Evolutionary conservation across 1,140 invertebrate species (phyloP).

Genomic region (Epicauta chinensis): DNA sequence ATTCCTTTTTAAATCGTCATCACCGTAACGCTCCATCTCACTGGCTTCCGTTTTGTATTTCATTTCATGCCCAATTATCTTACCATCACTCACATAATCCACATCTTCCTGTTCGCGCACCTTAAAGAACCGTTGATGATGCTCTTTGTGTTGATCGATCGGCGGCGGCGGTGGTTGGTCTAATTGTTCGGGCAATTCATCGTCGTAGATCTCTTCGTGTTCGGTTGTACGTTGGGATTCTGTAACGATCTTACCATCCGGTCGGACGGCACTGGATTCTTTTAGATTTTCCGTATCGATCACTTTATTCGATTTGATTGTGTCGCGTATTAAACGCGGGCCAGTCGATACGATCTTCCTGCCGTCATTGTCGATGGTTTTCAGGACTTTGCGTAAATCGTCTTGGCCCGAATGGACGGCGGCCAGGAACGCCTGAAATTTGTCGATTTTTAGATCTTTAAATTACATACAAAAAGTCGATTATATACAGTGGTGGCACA

Average conservation of each 20-base stretch:
- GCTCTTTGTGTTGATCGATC: constrained; percentile 49
- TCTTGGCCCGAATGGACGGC: constrained; percentile 61
- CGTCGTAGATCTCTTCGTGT: constrained; percentile 75
- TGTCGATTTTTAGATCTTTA: too few relatives aligned
- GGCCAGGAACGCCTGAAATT: constrained; percentile 61
- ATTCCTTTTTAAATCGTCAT: constrained; percentile 50
- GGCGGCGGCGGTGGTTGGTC: constrained; percentile 37
- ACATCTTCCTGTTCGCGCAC: constrained; percentile 62
- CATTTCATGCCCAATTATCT: constrained; percentile 67
- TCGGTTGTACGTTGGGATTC: constrained; percentile 73
- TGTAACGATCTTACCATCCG: constrained; percentile 77
- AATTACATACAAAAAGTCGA: too few relatives aligned
- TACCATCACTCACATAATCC: constrained; percentile 68
- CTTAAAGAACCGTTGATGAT: constrained; percentile 46
- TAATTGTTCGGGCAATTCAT: constrained; percentile 57
- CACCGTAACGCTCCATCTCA: constrained; percentile 57
- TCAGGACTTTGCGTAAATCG: constrained; percentile 62
- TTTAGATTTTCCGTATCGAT: constrained; percentile 77
- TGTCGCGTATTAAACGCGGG: constrained; percentile 67
- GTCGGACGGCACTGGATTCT: constrained; percentile 44
- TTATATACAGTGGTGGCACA: too few relatives aligned
- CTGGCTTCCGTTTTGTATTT: constrained; percentile 70
- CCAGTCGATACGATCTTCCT: constrained; percentile 52
- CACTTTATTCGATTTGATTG: constrained; percentile 66
- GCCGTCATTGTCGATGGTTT: constrained; percentile 50